Base-by-base conservation (phyloP, 2,113 vertebrate species). In the Catagonus wagneri region DNA sequence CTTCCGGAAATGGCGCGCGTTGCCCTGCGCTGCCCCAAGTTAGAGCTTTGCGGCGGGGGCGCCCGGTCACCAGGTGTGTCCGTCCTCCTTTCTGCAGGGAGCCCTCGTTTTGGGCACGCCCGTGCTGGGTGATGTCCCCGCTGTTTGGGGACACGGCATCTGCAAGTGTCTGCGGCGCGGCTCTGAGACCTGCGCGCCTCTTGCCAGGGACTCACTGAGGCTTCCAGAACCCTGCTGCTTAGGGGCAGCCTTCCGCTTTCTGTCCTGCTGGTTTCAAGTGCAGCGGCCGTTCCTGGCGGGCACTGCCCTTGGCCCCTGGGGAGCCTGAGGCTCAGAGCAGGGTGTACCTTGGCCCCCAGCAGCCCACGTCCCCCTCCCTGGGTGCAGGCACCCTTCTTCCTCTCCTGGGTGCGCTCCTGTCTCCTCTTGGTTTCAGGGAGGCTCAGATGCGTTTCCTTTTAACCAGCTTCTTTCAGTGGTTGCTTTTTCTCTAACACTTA, bases 101-200 rank as follows among this genome's bases (percentile, higher is more conserved):
- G 19, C 74, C 58, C 22, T 36, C 17, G 50, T 50, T 44, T 58
- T 58, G 6, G 34, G 50, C 32, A 17, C 23, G 66, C 15, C 25
- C 0, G 4, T 39, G 75, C 39, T 25, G 52, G 44, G 1, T 1
- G 39, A 25, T 27, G 13, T 15, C 12, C 36, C 5, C 6, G 71
- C 23, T 68, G 23, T 4, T 25, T 22, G 16, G 19, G 32, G 44
- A 32, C 52, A 20, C 22, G 20, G n/a, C 3, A 1, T 23, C 19
- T 52, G 14, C 8, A 0, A 13, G 10, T 14, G 17, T 14, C 39
- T 27, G 16, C 39, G 75, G 15, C 2, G 2, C 4, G 65, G 20
- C 4, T 0, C 17, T 9, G 50, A 50, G 23, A 20, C n/a, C 23
- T 61, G 34, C 11, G 11, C 3, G 1, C n/a, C 27, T 71, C 85